Percentiles rank a stretch among this genome's conserved stretches.
These are phyloP conservation scores for Melanotaenia trifasciata DNA, from an alignment of 2,797 vertebrate species.

Conservation along the genomic window DNA sequence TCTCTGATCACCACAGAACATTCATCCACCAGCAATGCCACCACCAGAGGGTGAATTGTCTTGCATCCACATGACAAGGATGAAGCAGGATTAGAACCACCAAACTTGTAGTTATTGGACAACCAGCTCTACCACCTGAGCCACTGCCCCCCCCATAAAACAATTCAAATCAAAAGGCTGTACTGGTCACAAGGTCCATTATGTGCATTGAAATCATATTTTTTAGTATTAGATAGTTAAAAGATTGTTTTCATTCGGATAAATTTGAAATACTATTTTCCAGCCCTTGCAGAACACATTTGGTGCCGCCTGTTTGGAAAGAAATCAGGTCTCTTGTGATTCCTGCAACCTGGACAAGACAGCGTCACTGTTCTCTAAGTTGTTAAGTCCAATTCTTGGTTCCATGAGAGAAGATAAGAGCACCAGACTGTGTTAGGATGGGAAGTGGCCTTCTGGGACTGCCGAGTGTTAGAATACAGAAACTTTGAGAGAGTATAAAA, in stretches of 20 bases:
- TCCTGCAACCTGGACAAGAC: slow-evolving; percentile 21
- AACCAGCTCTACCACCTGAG: too few relatives aligned
- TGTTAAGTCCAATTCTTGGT: slow-evolving; percentile 36
- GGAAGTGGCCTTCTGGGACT: slow-evolving; percentile 29
- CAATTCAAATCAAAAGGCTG: too few relatives aligned
- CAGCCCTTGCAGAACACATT: not conserved
- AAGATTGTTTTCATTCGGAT: not conserved
- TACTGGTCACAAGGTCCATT: too few relatives aligned
- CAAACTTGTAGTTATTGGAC: too few relatives aligned
- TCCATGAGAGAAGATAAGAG: slow-evolving; percentile 44
- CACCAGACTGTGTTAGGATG: slow-evolving; percentile 17
- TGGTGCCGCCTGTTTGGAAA: not conserved
- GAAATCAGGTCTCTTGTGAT: slow-evolving; percentile 36
- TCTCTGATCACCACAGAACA: too few relatives aligned
- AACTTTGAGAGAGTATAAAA: slow-evolving; percentile 52
- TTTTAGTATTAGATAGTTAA: too few relatives aligned
- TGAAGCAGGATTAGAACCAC: too few relatives aligned
- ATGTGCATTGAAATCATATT: too few relatives aligned
- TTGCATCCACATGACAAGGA: too few relatives aligned
- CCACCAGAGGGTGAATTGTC: too few relatives aligned
- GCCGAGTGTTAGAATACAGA: slow-evolving; percentile 34
- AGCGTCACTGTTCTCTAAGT: slow-evolving; percentile 31
- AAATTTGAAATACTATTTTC: not conserved
- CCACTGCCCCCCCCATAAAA: too few relatives aligned
- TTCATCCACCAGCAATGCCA: too few relatives aligned